Conservation (phyloP, 2,113 vertebrate species). For the Sterrhoptilus dennistouni region DNA sequence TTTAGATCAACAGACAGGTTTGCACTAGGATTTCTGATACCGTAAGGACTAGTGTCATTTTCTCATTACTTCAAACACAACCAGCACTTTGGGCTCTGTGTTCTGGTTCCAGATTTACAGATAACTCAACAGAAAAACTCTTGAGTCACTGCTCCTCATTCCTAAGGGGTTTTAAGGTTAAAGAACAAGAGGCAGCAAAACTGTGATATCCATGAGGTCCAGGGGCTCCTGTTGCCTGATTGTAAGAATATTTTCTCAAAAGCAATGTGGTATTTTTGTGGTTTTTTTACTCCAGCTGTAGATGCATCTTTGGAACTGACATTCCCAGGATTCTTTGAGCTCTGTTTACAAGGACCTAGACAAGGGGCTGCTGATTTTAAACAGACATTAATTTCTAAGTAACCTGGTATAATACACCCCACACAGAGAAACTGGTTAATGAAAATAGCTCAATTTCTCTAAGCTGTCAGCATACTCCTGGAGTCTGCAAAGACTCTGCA, state of each 20-base stretch:
- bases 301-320: neutral
- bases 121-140: neutral
- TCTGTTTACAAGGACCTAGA: neutral
- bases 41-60: neutral
- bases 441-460: constrained; percentile 32
- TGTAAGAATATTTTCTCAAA: neutral
- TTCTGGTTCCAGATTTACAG: neutral
- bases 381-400: neutral
- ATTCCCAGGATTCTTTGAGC: neutral
- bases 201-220: too few relatives aligned
- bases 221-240: neutral
- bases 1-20: neutral
- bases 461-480: constrained; percentile 23
- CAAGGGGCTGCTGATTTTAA: neutral
- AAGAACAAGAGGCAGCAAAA: neutral
- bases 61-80: neutral
- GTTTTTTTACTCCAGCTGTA: neutral
- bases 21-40: neutral
- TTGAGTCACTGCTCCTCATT: neutral
- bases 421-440: neutral
- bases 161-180: neutral
- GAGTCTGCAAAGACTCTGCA: constrained; percentile 21
- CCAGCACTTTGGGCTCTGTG: neutral
- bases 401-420: neutral
- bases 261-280: neutral